Conservation (phyloP, 2,888 invertebrate genomes). For the Phorcus lineatus region DNA sequence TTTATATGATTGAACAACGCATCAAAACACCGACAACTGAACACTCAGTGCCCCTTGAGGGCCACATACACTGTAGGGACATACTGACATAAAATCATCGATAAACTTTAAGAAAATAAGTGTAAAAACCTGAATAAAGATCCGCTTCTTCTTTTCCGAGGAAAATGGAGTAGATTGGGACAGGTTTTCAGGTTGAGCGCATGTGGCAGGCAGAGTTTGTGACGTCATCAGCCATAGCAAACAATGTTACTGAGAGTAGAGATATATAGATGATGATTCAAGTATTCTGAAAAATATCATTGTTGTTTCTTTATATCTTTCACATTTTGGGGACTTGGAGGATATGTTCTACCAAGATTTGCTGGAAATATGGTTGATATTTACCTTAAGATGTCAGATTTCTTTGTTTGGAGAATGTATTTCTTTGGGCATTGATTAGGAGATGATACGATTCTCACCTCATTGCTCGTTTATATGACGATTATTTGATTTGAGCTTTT, state of each 20-base stretch:
- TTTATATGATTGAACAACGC: constrained; percentile 50
- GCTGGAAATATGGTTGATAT: not conserved
- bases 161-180: constrained; percentile 33
- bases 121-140: constrained; percentile 24
- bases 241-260: constrained; percentile 24
- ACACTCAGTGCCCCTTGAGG: constrained; percentile 22
- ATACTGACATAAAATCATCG: not conserved
- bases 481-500: constrained; percentile 21
- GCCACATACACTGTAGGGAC: not conserved
- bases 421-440: constrained; percentile 16
- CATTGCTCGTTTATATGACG: constrained; percentile 14
- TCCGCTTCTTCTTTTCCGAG: constrained; percentile 24
- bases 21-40: constrained; percentile 39
- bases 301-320: not conserved
- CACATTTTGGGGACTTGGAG: not conserved
- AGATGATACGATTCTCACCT: constrained; percentile 23
- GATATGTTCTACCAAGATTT: not conserved
- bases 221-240: constrained; percentile 34
- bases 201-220: constrained; percentile 34
- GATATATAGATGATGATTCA: constrained; percentile 13
- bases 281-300: constrained; percentile 3
- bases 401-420: constrained; percentile 16
- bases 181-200: constrained; percentile 38
- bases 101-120: not conserved
- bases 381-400: not conserved